phyloP scores from a whole-genome alignment of 2,113 vertebrate species.

The Hylia prasina region DNA sequence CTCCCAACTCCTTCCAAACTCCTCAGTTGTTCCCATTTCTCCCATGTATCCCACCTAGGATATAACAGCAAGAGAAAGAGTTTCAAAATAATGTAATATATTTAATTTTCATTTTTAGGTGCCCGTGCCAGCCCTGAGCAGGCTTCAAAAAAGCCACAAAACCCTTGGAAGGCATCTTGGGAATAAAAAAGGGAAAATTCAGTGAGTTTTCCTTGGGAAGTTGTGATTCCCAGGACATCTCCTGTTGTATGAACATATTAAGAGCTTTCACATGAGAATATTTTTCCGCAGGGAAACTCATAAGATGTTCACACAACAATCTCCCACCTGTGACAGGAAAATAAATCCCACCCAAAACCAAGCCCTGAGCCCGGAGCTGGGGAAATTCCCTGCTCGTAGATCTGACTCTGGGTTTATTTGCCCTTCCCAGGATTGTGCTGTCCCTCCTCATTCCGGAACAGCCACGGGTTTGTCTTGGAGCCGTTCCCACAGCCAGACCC shows the following conservation, averaged over 20 bases:
- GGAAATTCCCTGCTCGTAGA: neutral
- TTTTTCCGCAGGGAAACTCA: no score
- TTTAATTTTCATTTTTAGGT: neutral
- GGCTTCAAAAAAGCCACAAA: neutral
- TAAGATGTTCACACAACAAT: no score
- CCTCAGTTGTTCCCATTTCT: neutral
- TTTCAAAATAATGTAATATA: neutral
- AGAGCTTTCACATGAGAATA: no score
- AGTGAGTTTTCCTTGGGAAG: rapidly evolving
- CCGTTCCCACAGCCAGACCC: neutral
- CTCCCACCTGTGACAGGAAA: neutral
- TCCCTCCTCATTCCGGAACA: neutral
- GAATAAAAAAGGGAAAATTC: neutral
- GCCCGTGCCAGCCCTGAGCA: no score
- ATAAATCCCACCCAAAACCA: neutral
- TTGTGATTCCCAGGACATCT: neutral
- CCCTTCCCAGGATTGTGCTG: neutral
- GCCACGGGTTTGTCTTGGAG: neutral
- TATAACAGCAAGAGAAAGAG: neutral
- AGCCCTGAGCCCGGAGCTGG: neutral
- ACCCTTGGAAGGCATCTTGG: neutral
- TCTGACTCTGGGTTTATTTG: neutral
- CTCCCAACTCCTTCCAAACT: neutral
- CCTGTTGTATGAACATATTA: no score
- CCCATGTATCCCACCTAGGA: neutral